Conservation (phyloP, 2,888 invertebrate species). For the Tenthredo scrophulariae region DNA sequence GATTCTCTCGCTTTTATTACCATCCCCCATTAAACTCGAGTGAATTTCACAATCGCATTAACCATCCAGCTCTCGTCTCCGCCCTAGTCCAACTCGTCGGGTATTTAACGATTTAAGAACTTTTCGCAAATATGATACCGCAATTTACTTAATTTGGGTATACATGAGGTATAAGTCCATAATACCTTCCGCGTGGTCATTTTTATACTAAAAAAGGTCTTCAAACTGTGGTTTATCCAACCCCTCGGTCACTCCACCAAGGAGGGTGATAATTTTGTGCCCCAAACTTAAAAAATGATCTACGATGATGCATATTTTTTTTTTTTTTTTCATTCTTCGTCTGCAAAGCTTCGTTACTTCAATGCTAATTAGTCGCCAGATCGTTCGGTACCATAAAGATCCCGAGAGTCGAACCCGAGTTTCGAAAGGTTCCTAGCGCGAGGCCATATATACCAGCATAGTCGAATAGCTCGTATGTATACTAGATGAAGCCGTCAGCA, state of each 20-base stretch:
- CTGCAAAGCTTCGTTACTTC: neutral
- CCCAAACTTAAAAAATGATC: neutral
- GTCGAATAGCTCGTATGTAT: conserved; percentile 64
- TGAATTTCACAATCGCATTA: conserved; percentile 27
- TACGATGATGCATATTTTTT: neutral
- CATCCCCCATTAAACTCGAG: neutral
- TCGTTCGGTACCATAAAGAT: neutral
- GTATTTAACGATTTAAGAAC: neutral
- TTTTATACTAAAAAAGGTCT: neutral
- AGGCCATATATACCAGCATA: neutral
- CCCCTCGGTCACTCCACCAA: neutral
- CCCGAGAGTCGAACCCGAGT: neutral
- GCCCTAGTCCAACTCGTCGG: neutral
- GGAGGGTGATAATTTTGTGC: neutral
- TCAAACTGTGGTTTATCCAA: no score
- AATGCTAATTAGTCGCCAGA: neutral
- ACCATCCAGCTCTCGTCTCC: neutral
- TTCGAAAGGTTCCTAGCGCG: neutral
- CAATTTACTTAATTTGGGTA: neutral
- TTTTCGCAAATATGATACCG: neutral
- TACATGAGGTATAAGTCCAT: no score
- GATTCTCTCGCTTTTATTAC: neutral
- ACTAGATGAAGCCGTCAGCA: conserved; percentile 66
- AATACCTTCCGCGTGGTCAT: neutral
- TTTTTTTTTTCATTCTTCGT: no score